Evolutionary conservation across 2,113 vertebrate genomes (phyloP).

Genomic region (Typhlomys cinereus): DNA sequence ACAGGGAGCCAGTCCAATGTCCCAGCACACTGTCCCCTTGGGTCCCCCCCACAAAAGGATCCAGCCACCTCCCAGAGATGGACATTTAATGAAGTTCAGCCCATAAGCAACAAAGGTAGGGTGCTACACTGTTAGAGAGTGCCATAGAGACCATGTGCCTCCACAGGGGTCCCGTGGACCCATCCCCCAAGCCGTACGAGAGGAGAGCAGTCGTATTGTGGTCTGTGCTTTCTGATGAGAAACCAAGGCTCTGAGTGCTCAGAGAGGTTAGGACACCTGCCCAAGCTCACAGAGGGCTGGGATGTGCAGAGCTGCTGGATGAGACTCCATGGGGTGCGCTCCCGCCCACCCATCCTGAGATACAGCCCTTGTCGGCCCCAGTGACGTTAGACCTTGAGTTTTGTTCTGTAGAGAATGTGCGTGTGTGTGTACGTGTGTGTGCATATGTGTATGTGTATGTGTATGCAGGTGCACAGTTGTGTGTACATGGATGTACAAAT

Average conservation of each 20-base stretch:
- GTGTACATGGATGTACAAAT: no score
- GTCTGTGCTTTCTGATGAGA: neutral
- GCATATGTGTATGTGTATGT: no score
- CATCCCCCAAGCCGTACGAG: neutral
- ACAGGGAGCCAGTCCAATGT: neutral
- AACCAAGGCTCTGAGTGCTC: neutral
- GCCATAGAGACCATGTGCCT: accelerated
- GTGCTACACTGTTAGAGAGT: neutral
- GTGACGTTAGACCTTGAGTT: neutral
- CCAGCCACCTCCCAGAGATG: neutral
- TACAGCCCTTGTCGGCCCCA: accelerated
- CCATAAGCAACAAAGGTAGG: neutral
- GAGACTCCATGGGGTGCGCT: accelerated
- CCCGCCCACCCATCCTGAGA: accelerated
- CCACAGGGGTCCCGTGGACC: neutral
- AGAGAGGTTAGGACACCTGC: neutral
- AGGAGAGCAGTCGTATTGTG: accelerated
- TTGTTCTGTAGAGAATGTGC: neutral
- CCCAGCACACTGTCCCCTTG: no score
- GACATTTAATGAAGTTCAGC: neutral
- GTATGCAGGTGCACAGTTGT: no score
- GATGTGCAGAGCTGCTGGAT: no score
- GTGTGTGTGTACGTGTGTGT: neutral
- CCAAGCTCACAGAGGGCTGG: neutral
- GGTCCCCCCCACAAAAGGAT: neutral